Base-by-base conservation (phyloP, 2,888 invertebrate species). In the Biston stratarius region DNA sequence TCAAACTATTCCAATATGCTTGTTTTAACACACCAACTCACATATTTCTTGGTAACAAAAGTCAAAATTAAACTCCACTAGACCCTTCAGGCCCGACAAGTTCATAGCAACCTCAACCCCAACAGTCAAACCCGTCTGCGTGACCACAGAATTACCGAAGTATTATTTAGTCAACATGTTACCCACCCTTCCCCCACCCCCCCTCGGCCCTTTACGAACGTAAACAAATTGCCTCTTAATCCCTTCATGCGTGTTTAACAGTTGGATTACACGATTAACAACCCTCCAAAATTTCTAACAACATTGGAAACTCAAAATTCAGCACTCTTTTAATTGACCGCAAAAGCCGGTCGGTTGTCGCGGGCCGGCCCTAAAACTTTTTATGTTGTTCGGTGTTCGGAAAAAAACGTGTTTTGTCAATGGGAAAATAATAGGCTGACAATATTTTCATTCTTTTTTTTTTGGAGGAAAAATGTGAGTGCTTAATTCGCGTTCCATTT, bases 231-330 rank as follows among this genome's bases (percentile, higher is more conserved):
- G 79, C 79, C 77, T 79, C 80, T 78, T 86, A 85, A 88, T 85
- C 83, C 84, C 80, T 80, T 80, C 85, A 83, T 80, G 85, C 83
- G 81, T 86, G 86, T 87, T 87, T 83, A 85, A 82, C 85, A 84
- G 79, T 81, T 77, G 84, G 81, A 85, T 85, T 86, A 84, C 83
- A 85, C 85, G 81, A 85, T 87, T 85, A 84, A 70, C 77, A 73
- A 76, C 79, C 80, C 79, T 78, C 74, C 67, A 44, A 78, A 78
- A 77, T 78, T 76, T 74, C 76, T 74, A 77, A 80, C 81, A 76
- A 81, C 76, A 74, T 73, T 73, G 51, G 70, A 71, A 78, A 80
- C 77, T 79, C 78, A 76, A 76, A 77, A 80, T 79, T 82, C 80
- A 79, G 78, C 80, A 77, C 78, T 78, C 76, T 81, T 83, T 83